A percentile compares a stretch with the other conserved stretches of the same genome.
Conservation (phyloP, 2,888 invertebrate genomes). For the Ariolimax columbianus region DNA sequence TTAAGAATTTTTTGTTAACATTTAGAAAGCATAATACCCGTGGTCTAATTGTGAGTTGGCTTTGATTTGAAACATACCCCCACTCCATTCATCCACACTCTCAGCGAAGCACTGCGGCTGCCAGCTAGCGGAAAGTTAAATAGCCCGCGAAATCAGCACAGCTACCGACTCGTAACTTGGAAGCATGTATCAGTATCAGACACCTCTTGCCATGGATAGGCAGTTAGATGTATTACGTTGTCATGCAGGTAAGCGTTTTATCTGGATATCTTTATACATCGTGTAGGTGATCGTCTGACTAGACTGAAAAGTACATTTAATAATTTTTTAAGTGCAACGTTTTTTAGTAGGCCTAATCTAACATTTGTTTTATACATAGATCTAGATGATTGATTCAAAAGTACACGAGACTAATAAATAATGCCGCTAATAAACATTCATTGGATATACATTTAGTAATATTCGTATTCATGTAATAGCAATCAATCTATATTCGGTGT, state of each 20-base stretch:
- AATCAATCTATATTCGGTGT: too few relatives aligned
- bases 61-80: neutral
- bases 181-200: conserved; percentile 70
- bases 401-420: too few relatives aligned
- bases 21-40: neutral
- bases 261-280: neutral
- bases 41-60: neutral
- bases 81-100: neutral
- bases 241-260: conserved; percentile 64
- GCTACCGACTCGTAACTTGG: neutral
- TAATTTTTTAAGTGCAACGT: too few relatives aligned
- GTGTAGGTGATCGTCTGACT: too few relatives aligned
- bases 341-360: too few relatives aligned
- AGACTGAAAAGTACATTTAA: too few relatives aligned
- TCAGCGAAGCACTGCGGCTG: conserved; percentile 2
- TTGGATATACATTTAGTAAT: too few relatives aligned
- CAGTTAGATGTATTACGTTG: conserved; percentile 72
- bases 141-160: conserved; percentile 22
- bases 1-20: neutral
- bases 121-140: conserved; percentile 23
- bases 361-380: too few relatives aligned
- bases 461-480: too few relatives aligned
- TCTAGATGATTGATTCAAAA: too few relatives aligned
- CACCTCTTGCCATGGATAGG: conserved; percentile 74
- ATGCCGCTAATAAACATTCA: too few relatives aligned